Conservation (phyloP, 2,888 invertebrate genomes). For the Isoperla grammatica region DNA sequence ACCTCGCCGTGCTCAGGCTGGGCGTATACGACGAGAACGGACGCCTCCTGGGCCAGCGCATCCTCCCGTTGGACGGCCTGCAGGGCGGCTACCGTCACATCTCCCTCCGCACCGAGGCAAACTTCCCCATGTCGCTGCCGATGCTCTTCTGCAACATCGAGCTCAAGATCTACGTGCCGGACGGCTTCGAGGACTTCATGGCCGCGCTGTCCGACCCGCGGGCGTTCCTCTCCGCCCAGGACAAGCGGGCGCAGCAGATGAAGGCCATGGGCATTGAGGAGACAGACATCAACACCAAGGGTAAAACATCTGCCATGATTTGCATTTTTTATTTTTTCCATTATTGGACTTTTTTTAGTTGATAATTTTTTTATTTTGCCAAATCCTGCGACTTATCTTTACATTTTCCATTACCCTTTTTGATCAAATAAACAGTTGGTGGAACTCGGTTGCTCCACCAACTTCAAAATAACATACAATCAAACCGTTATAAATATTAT, state of each 20-base stretch:
- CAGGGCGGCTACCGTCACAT: constrained; percentile 96
- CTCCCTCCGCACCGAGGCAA: constrained; percentile 94
- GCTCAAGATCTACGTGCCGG: constrained; percentile 98
- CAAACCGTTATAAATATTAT: too few species aligned
- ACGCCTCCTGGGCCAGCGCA: constrained; percentile 92
- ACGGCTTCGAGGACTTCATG: constrained; percentile 98
- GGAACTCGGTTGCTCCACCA: too few species aligned
- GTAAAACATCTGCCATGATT: constrained; percentile 28
- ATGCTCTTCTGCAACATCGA: constrained; percentile 99
- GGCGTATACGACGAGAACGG: constrained; percentile 99
- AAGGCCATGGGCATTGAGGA: constrained; percentile 93
- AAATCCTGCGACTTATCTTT: too few species aligned
- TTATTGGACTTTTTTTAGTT: background rate
- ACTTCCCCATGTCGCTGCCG: constrained; percentile 97
- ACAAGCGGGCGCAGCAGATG: constrained; percentile 86
- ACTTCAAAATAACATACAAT: too few species aligned
- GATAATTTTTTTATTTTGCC: too few species aligned
- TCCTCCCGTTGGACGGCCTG: constrained; percentile 94
- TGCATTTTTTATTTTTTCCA: background rate
- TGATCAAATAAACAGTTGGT: too few species aligned
- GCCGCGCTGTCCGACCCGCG: constrained; percentile 94
- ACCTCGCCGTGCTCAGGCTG: constrained; percentile 93
- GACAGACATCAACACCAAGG: constrained; percentile 48
- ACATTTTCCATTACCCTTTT: too few species aligned
- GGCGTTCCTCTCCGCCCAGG: constrained; percentile 81